A percentile compares a stretch with the other conserved stretches of the same genome.
phyloP scores from a whole-genome alignment of 2,113 vertebrate species.

The Onychostruthus taczanowskii region DNA sequence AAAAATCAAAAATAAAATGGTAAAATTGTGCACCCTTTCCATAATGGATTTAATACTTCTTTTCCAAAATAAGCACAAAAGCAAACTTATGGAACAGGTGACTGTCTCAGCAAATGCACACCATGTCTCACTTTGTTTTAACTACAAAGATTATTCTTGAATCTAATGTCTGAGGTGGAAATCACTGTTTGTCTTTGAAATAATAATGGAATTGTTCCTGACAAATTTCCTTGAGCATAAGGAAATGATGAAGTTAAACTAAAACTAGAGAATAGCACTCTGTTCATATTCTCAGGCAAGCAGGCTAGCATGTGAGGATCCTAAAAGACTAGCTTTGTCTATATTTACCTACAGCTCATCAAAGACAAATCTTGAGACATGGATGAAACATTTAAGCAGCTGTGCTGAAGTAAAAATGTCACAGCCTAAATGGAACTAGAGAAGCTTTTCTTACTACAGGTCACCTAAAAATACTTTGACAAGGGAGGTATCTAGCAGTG shows the following conservation, averaged over 20 bases:
- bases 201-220: neutral
- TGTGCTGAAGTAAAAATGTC: neutral
- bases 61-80: neutral
- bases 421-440: neutral
- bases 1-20: neutral
- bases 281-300: neutral
- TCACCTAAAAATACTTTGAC: neutral
- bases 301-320: neutral
- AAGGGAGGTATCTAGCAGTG: neutral
- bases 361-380: neutral
- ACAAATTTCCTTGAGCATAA: neutral
- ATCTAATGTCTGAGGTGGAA: neutral
- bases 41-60: neutral
- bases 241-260: neutral
- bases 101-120: neutral
- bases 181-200: neutral
- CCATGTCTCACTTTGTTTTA: neutral
- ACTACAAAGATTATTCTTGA: neutral
- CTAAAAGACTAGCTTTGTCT: neutral
- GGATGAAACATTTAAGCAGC: neutral
- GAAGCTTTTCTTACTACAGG: neutral
- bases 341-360: neutral
- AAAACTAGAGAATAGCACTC: neutral
- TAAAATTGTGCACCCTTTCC: neutral
- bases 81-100: neutral